phyloP scores from a whole-genome alignment of 2,113 vertebrate genomes.

The Rhegmatorhina hoffmannsi region DNA sequence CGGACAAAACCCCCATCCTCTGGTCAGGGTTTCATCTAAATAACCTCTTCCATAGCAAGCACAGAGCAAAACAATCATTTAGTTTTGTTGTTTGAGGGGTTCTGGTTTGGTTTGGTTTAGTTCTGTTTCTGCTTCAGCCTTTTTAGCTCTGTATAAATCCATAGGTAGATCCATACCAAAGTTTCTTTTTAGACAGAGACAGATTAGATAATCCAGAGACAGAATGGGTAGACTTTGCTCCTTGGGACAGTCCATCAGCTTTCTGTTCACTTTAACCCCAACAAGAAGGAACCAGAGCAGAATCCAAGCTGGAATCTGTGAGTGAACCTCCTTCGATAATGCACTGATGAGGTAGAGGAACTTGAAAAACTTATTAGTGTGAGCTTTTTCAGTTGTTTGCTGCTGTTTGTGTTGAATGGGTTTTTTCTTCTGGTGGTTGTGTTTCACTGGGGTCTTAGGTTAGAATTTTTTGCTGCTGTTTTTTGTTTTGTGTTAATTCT shows the following conservation, averaged over 20 bases:
- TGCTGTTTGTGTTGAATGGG: background rate
- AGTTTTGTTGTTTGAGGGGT: background rate
- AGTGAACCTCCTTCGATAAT: background rate
- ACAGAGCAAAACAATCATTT: background rate
- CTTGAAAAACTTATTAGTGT: background rate
- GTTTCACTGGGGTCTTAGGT: background rate
- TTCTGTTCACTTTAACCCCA: background rate
- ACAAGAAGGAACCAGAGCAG: background rate
- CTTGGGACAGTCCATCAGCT: background rate
- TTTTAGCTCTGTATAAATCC: background rate
- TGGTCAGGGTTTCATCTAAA: background rate
- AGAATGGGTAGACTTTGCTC: background rate
- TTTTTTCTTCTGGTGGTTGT: too few species aligned
- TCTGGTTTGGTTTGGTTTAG: background rate
- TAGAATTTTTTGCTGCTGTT: background rate
- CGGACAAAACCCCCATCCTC: background rate
- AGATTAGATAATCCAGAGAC: background rate
- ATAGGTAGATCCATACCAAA: background rate
- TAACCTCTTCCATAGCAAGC: background rate
- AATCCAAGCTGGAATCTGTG: background rate
- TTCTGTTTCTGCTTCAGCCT: background rate
- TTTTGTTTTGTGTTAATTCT: background rate
- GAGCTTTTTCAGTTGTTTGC: background rate
- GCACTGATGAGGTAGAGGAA: background rate
- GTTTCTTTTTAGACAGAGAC: background rate